phyloP scores from a whole-genome alignment of 2,113 vertebrate species.

The Anhinga rufa region DNA sequence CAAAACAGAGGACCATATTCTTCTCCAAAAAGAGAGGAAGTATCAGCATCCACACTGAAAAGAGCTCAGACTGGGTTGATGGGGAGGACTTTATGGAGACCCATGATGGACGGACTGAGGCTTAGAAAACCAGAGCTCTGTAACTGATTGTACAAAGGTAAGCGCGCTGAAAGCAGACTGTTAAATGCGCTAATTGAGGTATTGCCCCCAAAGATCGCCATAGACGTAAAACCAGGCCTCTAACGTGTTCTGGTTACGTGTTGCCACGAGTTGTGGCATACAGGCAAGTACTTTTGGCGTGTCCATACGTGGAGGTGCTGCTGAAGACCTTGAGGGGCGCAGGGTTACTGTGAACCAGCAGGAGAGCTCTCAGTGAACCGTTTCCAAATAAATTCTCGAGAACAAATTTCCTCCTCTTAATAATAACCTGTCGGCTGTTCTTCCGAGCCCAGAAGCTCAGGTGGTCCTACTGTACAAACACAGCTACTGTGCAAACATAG shows the following conservation, averaged over 20 bases:
- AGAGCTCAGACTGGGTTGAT: background rate
- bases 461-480: background rate
- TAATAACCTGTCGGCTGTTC: background rate
- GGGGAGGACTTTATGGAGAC: background rate
- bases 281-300: background rate
- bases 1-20: background rate
- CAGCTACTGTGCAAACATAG: background rate
- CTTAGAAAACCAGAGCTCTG: background rate
- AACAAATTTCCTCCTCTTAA: background rate
- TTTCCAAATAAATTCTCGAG: background rate
- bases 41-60: background rate
- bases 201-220: background rate
- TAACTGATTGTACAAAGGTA: background rate
- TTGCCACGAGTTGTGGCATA: background rate
- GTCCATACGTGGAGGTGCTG: background rate
- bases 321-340: rapidly evolving
- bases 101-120: background rate
- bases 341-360: background rate
- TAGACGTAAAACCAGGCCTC: background rate
- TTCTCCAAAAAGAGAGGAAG: background rate
- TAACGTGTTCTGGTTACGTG: background rate
- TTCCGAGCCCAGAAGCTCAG: background rate
- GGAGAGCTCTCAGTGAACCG: rapidly evolving
- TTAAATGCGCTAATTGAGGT: background rate
- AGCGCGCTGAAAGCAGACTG: background rate